phyloP scores from a whole-genome alignment of 2,797 vertebrate species.

The Numenius phaeopus region DNA sequence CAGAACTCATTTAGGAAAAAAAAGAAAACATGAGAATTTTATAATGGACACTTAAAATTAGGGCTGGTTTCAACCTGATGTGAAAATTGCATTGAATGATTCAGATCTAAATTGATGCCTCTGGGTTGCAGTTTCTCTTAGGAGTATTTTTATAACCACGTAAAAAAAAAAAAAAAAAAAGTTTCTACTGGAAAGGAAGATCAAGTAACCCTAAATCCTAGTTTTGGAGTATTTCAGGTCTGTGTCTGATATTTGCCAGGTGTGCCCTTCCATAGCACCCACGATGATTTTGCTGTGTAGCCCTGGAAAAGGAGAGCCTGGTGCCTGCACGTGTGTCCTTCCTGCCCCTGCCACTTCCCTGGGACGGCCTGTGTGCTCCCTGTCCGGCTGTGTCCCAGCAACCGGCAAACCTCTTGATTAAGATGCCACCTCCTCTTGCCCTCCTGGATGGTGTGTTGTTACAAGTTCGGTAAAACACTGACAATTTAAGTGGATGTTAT shows the following conservation, averaged over 20 bases:
- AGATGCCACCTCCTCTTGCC: background rate
- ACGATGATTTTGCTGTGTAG: background rate
- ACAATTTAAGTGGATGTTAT: background rate
- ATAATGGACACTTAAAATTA: background rate
- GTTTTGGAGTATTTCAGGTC: background rate
- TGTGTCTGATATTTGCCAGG: background rate
- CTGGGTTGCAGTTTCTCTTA: background rate
- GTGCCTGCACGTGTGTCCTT: background rate
- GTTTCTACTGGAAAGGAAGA: background rate
- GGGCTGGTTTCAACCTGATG: background rate
- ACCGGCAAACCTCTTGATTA: background rate
- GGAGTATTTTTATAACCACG: background rate
- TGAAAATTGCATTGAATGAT: background rate
- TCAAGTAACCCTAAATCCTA: background rate
- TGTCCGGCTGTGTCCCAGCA: background rate
- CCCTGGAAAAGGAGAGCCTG: background rate
- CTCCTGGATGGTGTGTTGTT: background rate
- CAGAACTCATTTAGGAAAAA: background rate
- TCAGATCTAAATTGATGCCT: background rate
- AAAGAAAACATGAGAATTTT: background rate
- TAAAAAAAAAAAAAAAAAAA: background rate
- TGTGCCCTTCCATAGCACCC: background rate
- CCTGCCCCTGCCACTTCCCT: accelerated
- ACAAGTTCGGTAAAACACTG: background rate
- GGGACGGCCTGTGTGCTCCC: background rate